phyloP scores from a whole-genome alignment of 2,113 vertebrate genomes.

The Oxyruncus cristatus region DNA sequence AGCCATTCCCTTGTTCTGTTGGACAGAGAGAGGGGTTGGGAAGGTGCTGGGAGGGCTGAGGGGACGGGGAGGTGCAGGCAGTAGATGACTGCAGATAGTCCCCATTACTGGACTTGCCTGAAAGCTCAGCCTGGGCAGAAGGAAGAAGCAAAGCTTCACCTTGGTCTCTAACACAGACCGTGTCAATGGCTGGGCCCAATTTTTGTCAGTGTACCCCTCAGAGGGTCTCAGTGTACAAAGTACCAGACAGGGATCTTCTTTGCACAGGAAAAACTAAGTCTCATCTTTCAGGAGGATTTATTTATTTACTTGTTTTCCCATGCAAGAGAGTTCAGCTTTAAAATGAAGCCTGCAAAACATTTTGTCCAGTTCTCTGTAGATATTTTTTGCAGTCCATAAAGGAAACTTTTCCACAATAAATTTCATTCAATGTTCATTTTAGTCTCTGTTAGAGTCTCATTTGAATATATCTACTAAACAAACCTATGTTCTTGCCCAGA shows the following conservation, averaged over 20 bases:
- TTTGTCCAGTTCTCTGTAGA: neutral
- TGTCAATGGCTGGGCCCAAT: neutral
- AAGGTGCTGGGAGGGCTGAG: neutral
- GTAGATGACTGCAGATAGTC: neutral
- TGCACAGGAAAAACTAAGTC: neutral
- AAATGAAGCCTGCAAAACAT: neutral
- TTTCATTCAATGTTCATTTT: neutral
- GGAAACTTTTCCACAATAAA: neutral
- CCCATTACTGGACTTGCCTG: neutral
- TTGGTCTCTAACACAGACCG: neutral
- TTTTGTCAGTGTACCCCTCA: neutral
- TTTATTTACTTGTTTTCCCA: neutral
- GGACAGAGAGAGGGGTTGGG: neutral
- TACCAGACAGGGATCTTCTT: neutral
- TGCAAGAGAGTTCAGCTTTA: neutral
- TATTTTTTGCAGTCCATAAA: neutral
- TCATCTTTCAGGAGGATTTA: neutral
- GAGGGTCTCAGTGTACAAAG: rapidly evolving
- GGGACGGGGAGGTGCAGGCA: neutral
- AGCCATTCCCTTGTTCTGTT: neutral
- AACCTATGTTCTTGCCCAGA: neutral
- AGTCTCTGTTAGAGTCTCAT: neutral
- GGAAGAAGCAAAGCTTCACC: neutral
- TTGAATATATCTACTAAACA: neutral
- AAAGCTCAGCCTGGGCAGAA: neutral